phyloP scores from a whole-genome alignment of 2,888 invertebrate genomes.

The Aleiodes alternator region DNA sequence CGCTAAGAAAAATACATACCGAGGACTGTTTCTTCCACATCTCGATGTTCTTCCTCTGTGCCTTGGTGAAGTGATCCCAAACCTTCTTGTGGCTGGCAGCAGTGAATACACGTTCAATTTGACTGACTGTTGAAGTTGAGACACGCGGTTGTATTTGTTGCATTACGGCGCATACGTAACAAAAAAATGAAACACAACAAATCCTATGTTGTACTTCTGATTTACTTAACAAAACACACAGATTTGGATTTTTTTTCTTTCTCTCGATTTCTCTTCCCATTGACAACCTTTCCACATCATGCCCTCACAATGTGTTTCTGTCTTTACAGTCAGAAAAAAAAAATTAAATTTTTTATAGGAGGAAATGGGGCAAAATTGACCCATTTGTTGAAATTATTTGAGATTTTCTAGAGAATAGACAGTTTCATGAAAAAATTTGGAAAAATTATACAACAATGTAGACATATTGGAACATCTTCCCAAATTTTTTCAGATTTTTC shows the following conservation, averaged over 20 bases:
- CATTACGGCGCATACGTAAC: slow-evolving; percentile 74
- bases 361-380: too few relatives aligned
- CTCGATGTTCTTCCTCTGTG: slow-evolving; percentile 98
- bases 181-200: slow-evolving; percentile 72
- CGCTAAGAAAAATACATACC: slow-evolving; percentile 80
- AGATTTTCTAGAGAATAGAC: too few relatives aligned
- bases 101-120: slow-evolving; percentile 98
- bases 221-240: slow-evolving; percentile 57
- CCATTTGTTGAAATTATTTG: too few relatives aligned
- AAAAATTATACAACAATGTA: too few relatives aligned
- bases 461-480: too few relatives aligned
- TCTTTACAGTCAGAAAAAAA: too few relatives aligned
- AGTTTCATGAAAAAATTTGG: too few relatives aligned
- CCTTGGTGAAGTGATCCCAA: slow-evolving; percentile 99
- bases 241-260: slow-evolving; percentile 42
- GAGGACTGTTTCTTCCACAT: slow-evolving; percentile 97
- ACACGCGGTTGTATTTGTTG: slow-evolving; percentile 72
- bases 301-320: not conserved
- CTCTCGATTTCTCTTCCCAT: slow-evolving; percentile 22
- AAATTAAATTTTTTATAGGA: too few relatives aligned
- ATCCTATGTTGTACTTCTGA: slow-evolving; percentile 73
- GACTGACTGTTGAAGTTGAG: slow-evolving; percentile 88
- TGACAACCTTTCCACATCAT: not conserved
- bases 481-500: too few relatives aligned
- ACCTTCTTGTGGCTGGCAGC: slow-evolving; percentile 98